Base-by-base conservation (phyloP, 2,797 vertebrate species). In the Bovichtus variegatus region DNA sequence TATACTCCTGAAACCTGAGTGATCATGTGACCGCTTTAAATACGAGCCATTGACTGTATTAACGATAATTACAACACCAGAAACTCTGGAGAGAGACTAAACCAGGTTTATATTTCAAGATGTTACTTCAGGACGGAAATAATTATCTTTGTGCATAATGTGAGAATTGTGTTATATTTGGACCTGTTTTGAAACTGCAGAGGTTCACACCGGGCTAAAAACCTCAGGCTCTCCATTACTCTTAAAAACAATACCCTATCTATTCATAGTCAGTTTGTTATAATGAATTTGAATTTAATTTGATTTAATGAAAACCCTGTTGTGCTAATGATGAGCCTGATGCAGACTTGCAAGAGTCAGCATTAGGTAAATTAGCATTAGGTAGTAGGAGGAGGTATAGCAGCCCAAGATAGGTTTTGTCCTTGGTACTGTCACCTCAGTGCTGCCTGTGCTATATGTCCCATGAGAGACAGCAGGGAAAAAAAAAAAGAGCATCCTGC, bases 401-500 rank as follows among this genome's bases (percentile, higher is more conserved):
- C 59, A 90, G 81, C 71, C 81, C 74, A 74, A 44, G 82, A 88
- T 81, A 89, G 88, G 83, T 84, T 91, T 92, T 88, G 93, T 92
- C 93, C 92, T 94, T 92, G 91, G 87, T 87, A 31, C 82, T 82
- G 90, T 92, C 84, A 91, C 89, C 88, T 92, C 88, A 23, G 83
- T 82, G 81, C 86, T 77, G 91, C 83, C 82, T 80, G 84, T 78
- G 85, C 83, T 84, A 44, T 74, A 79, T 25, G 84, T 93, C 93
- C 93, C 93, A 82, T 38, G 85, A 78, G 89, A 85, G 85, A 84
- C 82, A 89, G 84, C 82, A 89, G 76, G n/a, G n/a, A n/a, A n/a
- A n/a, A 72, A 87, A 88, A 87, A 62, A 90, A 91, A 84, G 78
- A 89, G 89, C 91, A 90, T 93, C 89, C 87, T 94, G 92, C 90